Conservation (phyloP, 2,888 invertebrate genomes). For the Heteropelma amictum region DNA sequence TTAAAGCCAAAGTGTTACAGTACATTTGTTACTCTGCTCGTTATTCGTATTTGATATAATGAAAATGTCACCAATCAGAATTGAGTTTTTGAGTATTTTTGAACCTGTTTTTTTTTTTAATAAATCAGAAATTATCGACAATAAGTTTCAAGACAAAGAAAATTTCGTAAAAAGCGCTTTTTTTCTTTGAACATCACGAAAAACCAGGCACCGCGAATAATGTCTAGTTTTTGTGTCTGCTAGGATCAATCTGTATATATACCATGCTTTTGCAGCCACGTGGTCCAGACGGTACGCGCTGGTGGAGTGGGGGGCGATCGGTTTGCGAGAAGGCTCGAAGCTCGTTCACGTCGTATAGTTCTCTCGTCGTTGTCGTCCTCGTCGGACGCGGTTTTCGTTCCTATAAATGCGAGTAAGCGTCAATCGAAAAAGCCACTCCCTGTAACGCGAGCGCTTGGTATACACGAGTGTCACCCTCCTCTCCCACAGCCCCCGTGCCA, state of each 20-base stretch:
- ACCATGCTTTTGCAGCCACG: constrained; percentile 46
- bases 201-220: not conserved
- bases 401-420: constrained; percentile 58
- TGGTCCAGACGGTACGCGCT: constrained; percentile 43
- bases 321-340: constrained; percentile 34
- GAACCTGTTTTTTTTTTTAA: too few relatives aligned
- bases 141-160: too few relatives aligned
- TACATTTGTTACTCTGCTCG: too few relatives aligned
- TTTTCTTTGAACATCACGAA: too few relatives aligned
- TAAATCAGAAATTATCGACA: too few relatives aligned
- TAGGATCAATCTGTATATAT: constrained; percentile 7
- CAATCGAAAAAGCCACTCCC: constrained; percentile 61
- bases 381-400: constrained; percentile 23
- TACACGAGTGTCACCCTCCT: constrained; percentile 18
- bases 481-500: not conserved
- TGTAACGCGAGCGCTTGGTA: constrained; percentile 49
- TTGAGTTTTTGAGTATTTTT: too few relatives aligned
- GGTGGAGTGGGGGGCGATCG: constrained; percentile 22
- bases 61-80: too few relatives aligned
- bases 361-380: constrained; percentile 27
- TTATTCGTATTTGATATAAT: too few relatives aligned
- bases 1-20: too few relatives aligned
- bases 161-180: too few relatives aligned
- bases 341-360: constrained; percentile 27
- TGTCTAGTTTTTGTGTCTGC: not conserved